Percentiles rank a stretch among this genome's conserved stretches.
phyloP scores from a whole-genome alignment of 64 coral and sea anemone species.

The Trachythela sp. region DNA sequence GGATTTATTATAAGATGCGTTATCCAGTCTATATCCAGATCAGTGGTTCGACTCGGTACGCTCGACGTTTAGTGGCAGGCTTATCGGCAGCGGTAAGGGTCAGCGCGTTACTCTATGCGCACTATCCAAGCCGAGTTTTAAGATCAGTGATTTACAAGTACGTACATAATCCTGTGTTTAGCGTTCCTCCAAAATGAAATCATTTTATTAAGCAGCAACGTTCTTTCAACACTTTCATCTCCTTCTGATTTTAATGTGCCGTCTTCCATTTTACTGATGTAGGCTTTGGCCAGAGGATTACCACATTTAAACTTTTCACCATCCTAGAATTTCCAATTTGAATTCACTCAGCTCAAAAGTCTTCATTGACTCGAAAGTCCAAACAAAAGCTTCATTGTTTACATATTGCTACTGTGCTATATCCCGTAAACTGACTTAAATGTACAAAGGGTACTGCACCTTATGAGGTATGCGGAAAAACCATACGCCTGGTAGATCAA shows the following conservation, averaged over 20 bases:
- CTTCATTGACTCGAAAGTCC: not conserved
- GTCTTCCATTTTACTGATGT: slow-evolving; percentile 89
- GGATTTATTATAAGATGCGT: too few species aligned
- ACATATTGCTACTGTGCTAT: not conserved
- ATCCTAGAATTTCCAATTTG: slow-evolving; percentile 54
- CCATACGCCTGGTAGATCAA: slow-evolving; percentile 90
- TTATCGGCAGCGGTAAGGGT: not conserved
- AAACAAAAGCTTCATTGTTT: not conserved
- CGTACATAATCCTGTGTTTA: slow-evolving; percentile 75
- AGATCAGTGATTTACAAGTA: not conserved
- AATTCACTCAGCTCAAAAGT: not conserved
- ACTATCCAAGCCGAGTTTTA: not conserved
- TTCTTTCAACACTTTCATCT: slow-evolving; percentile 81
- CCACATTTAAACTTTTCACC: slow-evolving; percentile 82
- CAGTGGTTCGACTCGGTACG: too few species aligned
- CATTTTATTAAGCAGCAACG: slow-evolving; percentile 82
- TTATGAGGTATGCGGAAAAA: slow-evolving; percentile 99
- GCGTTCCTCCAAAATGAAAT: slow-evolving; percentile 84
- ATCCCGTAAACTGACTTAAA: too few species aligned
- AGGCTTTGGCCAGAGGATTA: slow-evolving; percentile 86
- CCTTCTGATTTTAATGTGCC: slow-evolving; percentile 76
- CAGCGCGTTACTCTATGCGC: not conserved
- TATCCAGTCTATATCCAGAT: too few species aligned
- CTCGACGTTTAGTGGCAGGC: too few species aligned
- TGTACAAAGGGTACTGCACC: slow-evolving; percentile 38